Evolutionary conservation across 1,140 invertebrate species (phyloP), one percentile per base, ranked within the genome.

Genomic region (Dreissena polymorpha): DNA sequence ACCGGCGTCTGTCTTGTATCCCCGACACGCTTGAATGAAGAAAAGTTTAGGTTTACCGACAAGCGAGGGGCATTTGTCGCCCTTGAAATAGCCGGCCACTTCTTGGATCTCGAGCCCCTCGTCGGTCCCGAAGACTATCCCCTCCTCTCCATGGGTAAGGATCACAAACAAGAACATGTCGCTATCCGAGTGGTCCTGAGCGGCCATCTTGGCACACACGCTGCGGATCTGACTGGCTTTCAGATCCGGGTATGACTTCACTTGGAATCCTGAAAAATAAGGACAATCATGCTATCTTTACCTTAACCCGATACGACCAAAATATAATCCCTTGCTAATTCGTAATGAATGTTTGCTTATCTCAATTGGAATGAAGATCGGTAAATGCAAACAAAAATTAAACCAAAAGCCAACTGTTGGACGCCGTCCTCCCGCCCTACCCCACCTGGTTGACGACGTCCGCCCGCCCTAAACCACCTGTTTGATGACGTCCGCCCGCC

Each of bases 1-100:
- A n/a, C 86, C 86, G 1, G 63, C 53, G 23, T 84, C 65, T 10
- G 23, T 80, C 23, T 85, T 55, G 29, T 86, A 76, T 27, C 91
- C 91, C 53, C 87, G 88, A 81, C 91, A 92, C n/a, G 90, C 89
- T 73, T 91, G 87, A 50, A 92, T 85, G 25, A 92, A 78, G 74
- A 92, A 92, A 27, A 92, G 76, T 78, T 92, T 92, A 8, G 91
- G 91, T 77, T 91, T 92, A 27, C 85, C 85, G 12, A 72, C 70
- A 18, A 92, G 82, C 51, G 77, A 64, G 21, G 76, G 87, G 80
- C 89, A 92, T 27, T 79, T 70, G 27, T 81, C 67, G 23, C 86
- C 87, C 55, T 86, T 89, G 71, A 91, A 91, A 23, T 83, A 88
- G 57, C 81, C 87, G 1, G 87, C 88, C n/a, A 90, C 88, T 21